A percentile compares a stretch with the other conserved stretches of the same genome.
Conservation (phyloP, 2,797 vertebrate species). For the Characodon lateralis region DNA sequence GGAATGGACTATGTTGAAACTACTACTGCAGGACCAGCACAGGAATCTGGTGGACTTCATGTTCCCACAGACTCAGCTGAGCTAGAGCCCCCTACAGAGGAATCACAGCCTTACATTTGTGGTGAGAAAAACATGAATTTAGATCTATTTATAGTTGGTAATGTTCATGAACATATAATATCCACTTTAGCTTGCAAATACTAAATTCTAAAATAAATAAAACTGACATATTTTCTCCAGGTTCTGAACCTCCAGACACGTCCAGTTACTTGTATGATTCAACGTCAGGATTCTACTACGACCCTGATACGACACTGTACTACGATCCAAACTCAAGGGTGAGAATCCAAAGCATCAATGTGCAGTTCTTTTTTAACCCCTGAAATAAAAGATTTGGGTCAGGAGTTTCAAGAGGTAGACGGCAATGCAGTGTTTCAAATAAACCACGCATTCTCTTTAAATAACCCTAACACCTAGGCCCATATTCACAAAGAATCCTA, state of each 20-base stretch:
- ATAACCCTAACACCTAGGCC: no score
- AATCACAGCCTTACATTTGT: slow-evolving; percentile 61
- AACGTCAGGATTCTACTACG: slow-evolving; percentile 95
- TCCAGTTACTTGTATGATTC: slow-evolving; percentile 93
- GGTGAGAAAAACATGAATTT: slow-evolving; percentile 36
- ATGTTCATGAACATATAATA: neutral
- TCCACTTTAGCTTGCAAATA: neutral
- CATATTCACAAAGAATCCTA: no score
- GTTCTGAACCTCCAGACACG: slow-evolving; percentile 87
- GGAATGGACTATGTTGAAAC: slow-evolving; percentile 50
- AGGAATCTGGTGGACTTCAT: slow-evolving; percentile 34
- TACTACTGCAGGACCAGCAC: slow-evolving; percentile 43
- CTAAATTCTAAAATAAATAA: neutral
- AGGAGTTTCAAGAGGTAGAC: neutral
- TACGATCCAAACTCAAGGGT: slow-evolving; percentile 95
- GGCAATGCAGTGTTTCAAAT: neutral
- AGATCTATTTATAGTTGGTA: neutral
- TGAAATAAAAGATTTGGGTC: neutral
- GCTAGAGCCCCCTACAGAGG: slow-evolving; percentile 41
- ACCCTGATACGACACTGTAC: slow-evolving; percentile 93
- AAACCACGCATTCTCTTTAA: neutral
- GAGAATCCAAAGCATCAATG: slow-evolving; percentile 32
- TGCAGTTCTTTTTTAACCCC: neutral
- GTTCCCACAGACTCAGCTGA: slow-evolving; percentile 51
- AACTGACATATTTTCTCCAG: slow-evolving; percentile 44